phyloP scores from a whole-genome alignment of 64 coral and sea anemone genomes.

The Montipora sp. region DNA sequence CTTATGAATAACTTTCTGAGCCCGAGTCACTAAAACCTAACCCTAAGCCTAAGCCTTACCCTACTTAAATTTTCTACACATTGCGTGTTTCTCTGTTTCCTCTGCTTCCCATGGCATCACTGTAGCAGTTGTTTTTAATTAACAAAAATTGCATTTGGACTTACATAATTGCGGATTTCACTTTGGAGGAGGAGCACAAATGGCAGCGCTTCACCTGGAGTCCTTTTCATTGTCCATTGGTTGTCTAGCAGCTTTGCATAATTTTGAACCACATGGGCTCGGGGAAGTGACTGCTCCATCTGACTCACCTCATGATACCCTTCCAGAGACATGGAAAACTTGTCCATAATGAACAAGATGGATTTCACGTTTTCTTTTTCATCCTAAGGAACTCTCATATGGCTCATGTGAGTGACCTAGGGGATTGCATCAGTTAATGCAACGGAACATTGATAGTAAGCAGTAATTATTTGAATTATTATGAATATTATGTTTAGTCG shows the following conservation, averaged over 20 bases:
- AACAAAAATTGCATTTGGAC: not conserved
- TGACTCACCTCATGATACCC: constrained; percentile 57
- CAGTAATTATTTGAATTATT: not conserved
- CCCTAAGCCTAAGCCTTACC: too few relatives aligned
- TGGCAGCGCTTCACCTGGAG: not conserved
- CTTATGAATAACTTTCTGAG: not conserved
- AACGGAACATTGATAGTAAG: not conserved
- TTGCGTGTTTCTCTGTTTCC: too few relatives aligned
- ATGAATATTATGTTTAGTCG: not conserved
- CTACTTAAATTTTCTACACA: too few relatives aligned
- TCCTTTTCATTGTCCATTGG: not conserved
- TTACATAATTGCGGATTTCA: not conserved
- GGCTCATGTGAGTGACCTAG: not conserved
- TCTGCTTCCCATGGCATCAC: not conserved
- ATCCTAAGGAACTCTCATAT: constrained; percentile 31
- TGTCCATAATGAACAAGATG: constrained; percentile 44
- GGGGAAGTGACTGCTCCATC: not conserved
- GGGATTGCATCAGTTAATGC: not conserved
- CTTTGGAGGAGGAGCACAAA: not conserved
- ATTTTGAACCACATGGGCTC: not conserved
- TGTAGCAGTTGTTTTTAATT: not conserved
- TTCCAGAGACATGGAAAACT: constrained; percentile 56
- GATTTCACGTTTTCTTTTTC: constrained; percentile 56
- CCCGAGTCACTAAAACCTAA: too few relatives aligned
- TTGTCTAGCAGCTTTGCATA: not conserved